A percentile compares a stretch with the other conserved stretches of the same genome.
These are phyloP conservation scores for Prionace glauca DNA, from an alignment of 2,797 vertebrate species.

Conservation along the genomic window DNA sequence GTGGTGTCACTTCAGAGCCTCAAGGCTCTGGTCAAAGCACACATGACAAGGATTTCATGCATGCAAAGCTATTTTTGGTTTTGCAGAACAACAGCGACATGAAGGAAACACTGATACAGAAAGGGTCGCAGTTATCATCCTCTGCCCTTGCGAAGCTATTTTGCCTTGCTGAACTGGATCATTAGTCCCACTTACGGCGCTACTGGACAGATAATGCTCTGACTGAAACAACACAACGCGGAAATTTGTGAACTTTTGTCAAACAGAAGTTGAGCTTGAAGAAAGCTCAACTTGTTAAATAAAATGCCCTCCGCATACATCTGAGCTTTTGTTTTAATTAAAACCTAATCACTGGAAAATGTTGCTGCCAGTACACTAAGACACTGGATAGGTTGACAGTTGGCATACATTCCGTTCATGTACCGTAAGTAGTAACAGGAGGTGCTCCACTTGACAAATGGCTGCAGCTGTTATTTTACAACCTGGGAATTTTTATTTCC, in stretches of 20 bases:
- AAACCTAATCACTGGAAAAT: slow-evolving; percentile 10
- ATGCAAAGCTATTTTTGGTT: not conserved
- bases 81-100: not conserved
- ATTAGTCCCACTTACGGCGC: not conserved
- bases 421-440: slow-evolving; percentile 25
- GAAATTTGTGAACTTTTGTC: not conserved
- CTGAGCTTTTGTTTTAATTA: slow-evolving; percentile 8
- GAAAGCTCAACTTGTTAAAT: not conserved
- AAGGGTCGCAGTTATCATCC: not conserved
- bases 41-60: not conserved
- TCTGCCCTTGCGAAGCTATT: not conserved
- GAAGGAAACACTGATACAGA: not conserved
- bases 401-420: slow-evolving; percentile 22
- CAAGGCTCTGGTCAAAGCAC: not conserved
- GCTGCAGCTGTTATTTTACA: slow-evolving; percentile 35
- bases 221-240: not conserved
- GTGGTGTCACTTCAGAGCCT: not conserved
- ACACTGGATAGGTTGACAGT: not conserved
- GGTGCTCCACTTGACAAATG: slow-evolving; percentile 28
- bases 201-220: not conserved
- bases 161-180: not conserved
- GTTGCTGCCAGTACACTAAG: slow-evolving; percentile 9
- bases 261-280: not conserved
- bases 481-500: slow-evolving; percentile 16
- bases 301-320: not conserved